Percentiles rank a stretch among this genome's conserved stretches.
These are phyloP conservation scores for Fistularia tabacaria DNA, from an alignment of 2,797 vertebrate genomes.

Conservation along the genomic window DNA sequence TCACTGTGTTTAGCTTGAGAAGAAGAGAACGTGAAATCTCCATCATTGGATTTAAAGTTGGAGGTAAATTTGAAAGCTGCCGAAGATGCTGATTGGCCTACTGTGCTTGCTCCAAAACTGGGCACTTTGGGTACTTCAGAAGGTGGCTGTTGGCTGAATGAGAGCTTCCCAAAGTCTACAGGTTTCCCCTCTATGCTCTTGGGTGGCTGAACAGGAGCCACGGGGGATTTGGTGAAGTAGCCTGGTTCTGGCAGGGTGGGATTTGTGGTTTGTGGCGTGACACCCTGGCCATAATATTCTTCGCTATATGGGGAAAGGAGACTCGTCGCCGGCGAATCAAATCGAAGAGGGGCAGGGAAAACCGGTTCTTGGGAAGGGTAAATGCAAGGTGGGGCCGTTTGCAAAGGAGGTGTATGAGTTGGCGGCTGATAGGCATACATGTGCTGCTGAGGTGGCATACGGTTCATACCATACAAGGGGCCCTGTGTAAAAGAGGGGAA, in stretches of 20 bases:
- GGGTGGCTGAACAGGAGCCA: slow-evolving; percentile 70
- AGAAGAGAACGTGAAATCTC: slow-evolving; percentile 92
- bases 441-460: slow-evolving; percentile 89
- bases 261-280: slow-evolving; percentile 84
- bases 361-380: slow-evolving; percentile 91
- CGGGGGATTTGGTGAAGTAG: slow-evolving; percentile 92
- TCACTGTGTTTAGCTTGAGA: slow-evolving; percentile 83
- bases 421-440: slow-evolving; percentile 90
- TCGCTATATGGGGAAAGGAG: slow-evolving; percentile 90
- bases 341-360: slow-evolving; percentile 84
- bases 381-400: slow-evolving; percentile 85
- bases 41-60: slow-evolving; percentile 97
- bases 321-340: slow-evolving; percentile 86
- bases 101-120: slow-evolving; percentile 70
- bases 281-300: slow-evolving; percentile 86
- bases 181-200: slow-evolving; percentile 82
- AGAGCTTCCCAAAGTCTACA: slow-evolving; percentile 83
- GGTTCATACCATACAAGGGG: slow-evolving; percentile 88
- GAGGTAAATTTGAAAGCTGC: slow-evolving; percentile 94
- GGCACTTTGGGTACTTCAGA: slow-evolving; percentile 79
- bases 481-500: slow-evolving; percentile 65
- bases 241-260: slow-evolving; percentile 93
- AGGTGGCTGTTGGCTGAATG: slow-evolving; percentile 79
- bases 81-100: slow-evolving; percentile 67
- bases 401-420: slow-evolving; percentile 90